Percentiles rank a stretch among this genome's conserved stretches.
These are phyloP conservation scores for Lateolabrax maculatus DNA, from an alignment of 2,797 vertebrate genomes.

Conservation along the genomic window DNA sequence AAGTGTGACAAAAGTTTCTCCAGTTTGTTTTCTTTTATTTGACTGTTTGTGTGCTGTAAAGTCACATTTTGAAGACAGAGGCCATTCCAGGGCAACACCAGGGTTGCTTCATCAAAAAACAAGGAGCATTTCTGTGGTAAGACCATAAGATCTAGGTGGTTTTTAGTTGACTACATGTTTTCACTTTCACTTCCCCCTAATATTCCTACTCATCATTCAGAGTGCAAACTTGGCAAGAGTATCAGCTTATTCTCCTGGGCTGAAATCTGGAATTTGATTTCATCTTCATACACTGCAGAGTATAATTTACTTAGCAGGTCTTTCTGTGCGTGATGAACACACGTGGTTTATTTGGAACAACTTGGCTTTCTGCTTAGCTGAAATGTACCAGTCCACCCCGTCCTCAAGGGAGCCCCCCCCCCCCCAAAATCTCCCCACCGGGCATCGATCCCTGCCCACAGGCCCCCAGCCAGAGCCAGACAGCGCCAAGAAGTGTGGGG, in stretches of 20 bases:
- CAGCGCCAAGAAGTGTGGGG: constrained; percentile 41
- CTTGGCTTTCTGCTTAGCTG: constrained; percentile 17
- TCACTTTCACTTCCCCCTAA: constrained; percentile 30
- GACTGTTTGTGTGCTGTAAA: constrained; percentile 37
- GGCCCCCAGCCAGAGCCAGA: constrained; percentile 20
- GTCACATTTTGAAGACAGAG: constrained; percentile 31
- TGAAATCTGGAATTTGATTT: constrained; percentile 22
- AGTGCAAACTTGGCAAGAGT: constrained; percentile 12
- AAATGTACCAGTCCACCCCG: constrained; percentile 40
- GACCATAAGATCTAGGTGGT: constrained; percentile 37
- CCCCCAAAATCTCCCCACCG: not conserved
- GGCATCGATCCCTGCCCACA: constrained; percentile 30
- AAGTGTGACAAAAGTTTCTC: constrained; percentile 32
- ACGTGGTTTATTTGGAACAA: constrained; percentile 24
- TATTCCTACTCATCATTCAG: constrained; percentile 33
- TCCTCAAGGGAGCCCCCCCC: constrained; percentile 18
- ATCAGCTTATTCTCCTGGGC: not conserved
- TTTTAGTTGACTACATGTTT: constrained; percentile 31
- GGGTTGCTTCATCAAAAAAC: constrained; percentile 59
- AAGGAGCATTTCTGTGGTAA: constrained; percentile 52
- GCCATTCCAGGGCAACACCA: constrained; percentile 30
- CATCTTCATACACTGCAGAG: constrained; percentile 38
- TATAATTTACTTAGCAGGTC: constrained; percentile 5
- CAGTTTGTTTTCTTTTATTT: constrained; percentile 43
- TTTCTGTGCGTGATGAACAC: constrained; percentile 14